Conservation (phyloP, 2,113 vertebrate genomes). For the Brachionichthys hirsutus region DNA sequence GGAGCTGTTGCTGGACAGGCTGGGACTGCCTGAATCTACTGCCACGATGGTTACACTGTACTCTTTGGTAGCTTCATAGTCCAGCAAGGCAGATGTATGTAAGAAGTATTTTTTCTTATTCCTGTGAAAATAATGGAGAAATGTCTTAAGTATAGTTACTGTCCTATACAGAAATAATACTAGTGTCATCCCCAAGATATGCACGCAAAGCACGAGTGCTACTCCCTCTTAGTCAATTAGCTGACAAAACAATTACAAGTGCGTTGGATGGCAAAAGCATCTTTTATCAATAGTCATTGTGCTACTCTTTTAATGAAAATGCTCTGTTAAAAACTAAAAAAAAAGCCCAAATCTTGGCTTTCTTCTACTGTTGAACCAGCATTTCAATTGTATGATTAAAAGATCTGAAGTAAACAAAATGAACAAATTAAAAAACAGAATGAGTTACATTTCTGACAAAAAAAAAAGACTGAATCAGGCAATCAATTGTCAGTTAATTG, state of each 20-base stretch:
- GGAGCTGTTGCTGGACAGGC: constrained; percentile 93
- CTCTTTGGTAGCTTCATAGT: constrained; percentile 90
- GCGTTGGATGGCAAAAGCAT: neutral
- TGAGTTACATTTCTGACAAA: no score
- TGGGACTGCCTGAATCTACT: constrained; percentile 93
- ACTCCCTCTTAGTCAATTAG: neutral
- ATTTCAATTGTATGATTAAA: no score
- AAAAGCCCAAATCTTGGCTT: no score
- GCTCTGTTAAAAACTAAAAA: no score
- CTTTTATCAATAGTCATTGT: neutral
- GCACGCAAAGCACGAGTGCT: constrained; percentile 1
- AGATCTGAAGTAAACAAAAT: no score
- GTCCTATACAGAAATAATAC: neutral
- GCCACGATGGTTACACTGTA: constrained; percentile 95
- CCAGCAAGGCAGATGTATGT: constrained; percentile 91
- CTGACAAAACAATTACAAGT: neutral
- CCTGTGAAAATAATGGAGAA: constrained; percentile 65
- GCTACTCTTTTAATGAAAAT: no score
- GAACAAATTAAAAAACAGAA: no score
- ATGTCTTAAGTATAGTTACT: constrained; percentile 7
- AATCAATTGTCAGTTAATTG: neutral
- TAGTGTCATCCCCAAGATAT: neutral
- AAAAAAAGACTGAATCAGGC: no score
- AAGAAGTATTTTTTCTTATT: constrained; percentile 95
- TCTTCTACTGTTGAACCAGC: no score